Evolutionary conservation across 2,888 invertebrate genomes (phyloP), one percentile per base, ranked within the genome.

Genomic region (Julus scandinavius): DNA sequence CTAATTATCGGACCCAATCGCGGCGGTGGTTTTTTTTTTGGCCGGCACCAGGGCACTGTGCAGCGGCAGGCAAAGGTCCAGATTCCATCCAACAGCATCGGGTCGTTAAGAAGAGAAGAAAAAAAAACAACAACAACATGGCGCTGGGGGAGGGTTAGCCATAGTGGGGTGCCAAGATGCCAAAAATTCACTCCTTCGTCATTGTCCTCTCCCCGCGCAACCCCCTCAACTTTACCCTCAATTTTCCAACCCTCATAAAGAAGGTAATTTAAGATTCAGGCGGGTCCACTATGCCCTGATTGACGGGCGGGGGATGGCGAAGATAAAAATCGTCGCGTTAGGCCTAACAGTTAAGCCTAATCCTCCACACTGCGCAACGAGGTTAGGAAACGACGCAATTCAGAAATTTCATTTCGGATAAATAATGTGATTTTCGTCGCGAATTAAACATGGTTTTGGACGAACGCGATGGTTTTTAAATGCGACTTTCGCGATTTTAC

Each of bases 221-320:
- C 80, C 80, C 80, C 80, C 80, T 80, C 80, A 80, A 80, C 80
- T 80, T 80, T 80, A 80, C 80, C 80, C 80, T 80, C 80, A 80
- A 80, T 80, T 80, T 80, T 80, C 80, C 80, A 80, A 80, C 80
- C 80, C 80, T 80, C 80, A 80, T 80, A 80, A 80, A 80, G 80
- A 80, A 80, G 80, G 80, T 80, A 80, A 80, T 80, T 80, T 80
- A 80, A 80, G 80, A 80, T 80, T 80, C 80, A 80, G 80, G 80
- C 80, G 80, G 80, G 80, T 80, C 80, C 80, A 80, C 80, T 80
- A 40, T 80, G 80, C 38, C 13, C 13, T 80, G 80, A 80, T 80
- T 80, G 80, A 80, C 80, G 38, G 80, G 13, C 80, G 80, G 38
- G 80, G 80, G 80, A 38, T 40, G 38, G 54, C 80, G 38, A 3